Base-by-base conservation (phyloP, 1,140 invertebrate genomes). In the Melanaphis sacchari region DNA sequence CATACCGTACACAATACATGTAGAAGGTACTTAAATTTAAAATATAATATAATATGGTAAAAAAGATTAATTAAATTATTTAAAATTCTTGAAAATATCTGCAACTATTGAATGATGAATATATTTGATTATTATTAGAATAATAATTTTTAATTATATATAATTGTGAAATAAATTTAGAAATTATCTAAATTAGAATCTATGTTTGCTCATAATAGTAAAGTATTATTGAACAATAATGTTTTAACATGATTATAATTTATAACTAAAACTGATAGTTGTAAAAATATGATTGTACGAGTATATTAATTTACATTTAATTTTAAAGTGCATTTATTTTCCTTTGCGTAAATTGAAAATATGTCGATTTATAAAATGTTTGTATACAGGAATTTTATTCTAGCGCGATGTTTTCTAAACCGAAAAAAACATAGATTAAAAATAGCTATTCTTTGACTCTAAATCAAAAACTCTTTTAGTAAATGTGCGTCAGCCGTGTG, bases 391-490 rank as follows among this genome's bases (percentile, higher is more conserved):
- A 76, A n/a, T 76, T 76, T n/a, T 76, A n/a, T 76, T 76, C 59
- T 76, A 76, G 59, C n/a, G 36, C 59, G 5, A n/a, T 15, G 59
- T 76, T n/a, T 76, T 76, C n/a, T 36, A 85, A 41, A 85, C 26
- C 40, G 40, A 38, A 85, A 84, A 49, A 85, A 85, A 85, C 40
- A 43, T 15, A 84, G 38, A 84, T 40, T 84, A 84, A 84, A 84
- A 84, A 84, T 40, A 40, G 41, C 40, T 41, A 85, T 85, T 43
- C 84, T 24, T 85, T 85, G 84, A 41, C 84, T 43, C 24, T 15
- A 43, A 85, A 85, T 43, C 24, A 40, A 43, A 85, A 85, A 85
- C 41, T 43, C 24, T 43, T 85, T 85, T 43, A 26, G 82, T 31
- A 31, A 21, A 40, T 76, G n/a, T 76, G 59, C 59, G 59, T 76